Percentiles rank a stretch among this genome's conserved stretches.
phyloP scores from a whole-genome alignment of 2,797 vertebrate genomes.

The Carcharodon carcharias region DNA sequence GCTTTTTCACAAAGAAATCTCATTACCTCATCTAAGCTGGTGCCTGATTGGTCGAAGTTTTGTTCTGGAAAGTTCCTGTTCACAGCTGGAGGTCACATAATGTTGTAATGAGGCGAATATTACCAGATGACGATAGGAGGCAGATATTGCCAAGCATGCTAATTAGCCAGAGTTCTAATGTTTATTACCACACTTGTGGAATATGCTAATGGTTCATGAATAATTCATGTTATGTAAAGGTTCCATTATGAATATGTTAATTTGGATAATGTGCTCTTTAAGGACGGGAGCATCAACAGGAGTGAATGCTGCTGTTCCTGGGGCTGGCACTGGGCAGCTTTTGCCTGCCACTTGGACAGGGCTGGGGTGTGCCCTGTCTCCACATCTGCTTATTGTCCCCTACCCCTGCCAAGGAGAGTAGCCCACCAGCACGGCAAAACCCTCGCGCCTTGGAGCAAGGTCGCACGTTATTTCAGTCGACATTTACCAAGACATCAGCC shows the following conservation, averaged over 20 bases:
- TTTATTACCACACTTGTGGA: slow-evolving; percentile 2
- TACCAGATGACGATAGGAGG: not conserved
- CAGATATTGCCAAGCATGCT: slow-evolving; percentile 1
- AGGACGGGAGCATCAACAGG: not conserved
- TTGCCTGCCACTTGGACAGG: not conserved
- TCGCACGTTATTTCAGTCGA: not conserved
- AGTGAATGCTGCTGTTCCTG: not conserved
- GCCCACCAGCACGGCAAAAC: not conserved
- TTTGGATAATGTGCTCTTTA: not conserved
- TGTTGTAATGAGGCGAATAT: not conserved
- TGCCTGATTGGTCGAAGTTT: not conserved
- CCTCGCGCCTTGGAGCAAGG: not conserved
- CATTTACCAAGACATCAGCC: not conserved
- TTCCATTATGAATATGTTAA: slow-evolving; percentile 30
- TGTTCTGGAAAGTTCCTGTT: not conserved
- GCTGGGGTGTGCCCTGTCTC: not conserved
- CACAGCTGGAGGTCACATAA: slow-evolving; percentile 10
- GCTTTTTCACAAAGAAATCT: not conserved
- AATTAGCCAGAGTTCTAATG: not conserved
- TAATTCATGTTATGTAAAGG: slow-evolving; percentile 13
- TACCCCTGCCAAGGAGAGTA: not conserved
- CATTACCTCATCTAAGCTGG: not conserved
- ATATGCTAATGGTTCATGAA: not conserved
- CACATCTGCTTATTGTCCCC: not conserved
- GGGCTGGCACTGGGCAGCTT: not conserved